Base-by-base conservation (phyloP, 2,113 vertebrate species). In the Hymenochirus boettgeri region DNA sequence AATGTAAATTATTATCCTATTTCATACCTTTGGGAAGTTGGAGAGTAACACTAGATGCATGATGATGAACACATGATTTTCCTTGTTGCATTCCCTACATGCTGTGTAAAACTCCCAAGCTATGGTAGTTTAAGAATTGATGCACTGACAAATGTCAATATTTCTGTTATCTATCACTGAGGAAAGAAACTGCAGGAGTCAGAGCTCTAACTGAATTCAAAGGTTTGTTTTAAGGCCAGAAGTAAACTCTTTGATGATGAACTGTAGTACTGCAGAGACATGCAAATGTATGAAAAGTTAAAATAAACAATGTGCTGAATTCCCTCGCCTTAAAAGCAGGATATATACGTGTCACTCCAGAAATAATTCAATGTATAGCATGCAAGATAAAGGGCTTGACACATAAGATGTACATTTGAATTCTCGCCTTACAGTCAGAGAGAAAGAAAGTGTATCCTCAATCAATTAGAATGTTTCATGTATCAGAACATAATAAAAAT, bases 11-110 rank as follows among this genome's bases (percentile, higher is more conserved):
- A 72, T 73, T 72, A 70, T 50, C 53, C 61, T 62, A 46, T 3
- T 13, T 65, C 57, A 71, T 75, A 72, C 54, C 26, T 71, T 75
- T 51, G 54, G 17, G 33, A 25, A 70, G 12, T 22, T 52, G 33
- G 75, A 73, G 66, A 58, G 47, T 58, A 70, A 71, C 70, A 67
- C n/a, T 60, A 59, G 31, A 62, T 79, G 73, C 83, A 33, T 35
- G 39, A 1, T 78, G 60, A 74, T 42, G 70, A 74, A 75, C 25
- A 54, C 12, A 42, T 37, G 33, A 23, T 60, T 72, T 72, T 77
- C 63, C 35, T 45, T 70, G 25, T 61, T 70, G 53, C 45, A 37
- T 27, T 70, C 25, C 46, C 17, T 19, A 13, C 55, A 46, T 62
- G 70, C 19, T 64, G 22, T 65, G 7, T 50, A 50, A 27, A 72